Evolutionary conservation across 2,797 vertebrate genomes (phyloP).

Genomic region (Spatula clypeata): DNA sequence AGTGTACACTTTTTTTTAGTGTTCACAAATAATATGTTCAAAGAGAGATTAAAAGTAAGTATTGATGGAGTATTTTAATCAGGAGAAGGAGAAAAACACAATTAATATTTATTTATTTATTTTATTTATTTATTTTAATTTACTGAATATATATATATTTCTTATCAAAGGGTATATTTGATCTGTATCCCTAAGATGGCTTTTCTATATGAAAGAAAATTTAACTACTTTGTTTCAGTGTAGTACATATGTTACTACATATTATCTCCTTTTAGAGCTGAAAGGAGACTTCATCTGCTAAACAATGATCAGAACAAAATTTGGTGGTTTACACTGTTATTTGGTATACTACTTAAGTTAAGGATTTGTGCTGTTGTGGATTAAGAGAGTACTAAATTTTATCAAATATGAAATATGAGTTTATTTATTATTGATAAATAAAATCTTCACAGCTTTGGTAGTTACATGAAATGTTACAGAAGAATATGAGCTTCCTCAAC

Average conservation of each 20-base stretch:
- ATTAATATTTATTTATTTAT: neutral
- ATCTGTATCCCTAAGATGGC: neutral
- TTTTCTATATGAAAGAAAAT: neutral
- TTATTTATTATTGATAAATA: neutral
- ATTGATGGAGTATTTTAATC: conserved; percentile 18
- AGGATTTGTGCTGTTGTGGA: neutral
- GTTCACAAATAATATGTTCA: conserved; percentile 35
- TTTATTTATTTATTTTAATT: neutral
- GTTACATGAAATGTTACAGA: neutral
- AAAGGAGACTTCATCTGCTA: neutral
- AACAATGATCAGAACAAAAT: neutral
- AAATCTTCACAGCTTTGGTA: neutral
- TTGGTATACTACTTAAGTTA: neutral
- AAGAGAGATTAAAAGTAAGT: conserved; percentile 27
- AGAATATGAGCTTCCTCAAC: neutral
- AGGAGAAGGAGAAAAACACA: neutral
- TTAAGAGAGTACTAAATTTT: neutral
- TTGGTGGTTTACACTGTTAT: neutral
- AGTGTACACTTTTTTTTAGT: neutral
- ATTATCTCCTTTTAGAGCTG: neutral
- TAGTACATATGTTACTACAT: neutral
- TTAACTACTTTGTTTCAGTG: neutral
- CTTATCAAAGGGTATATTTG: neutral
- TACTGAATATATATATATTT: too few species aligned
- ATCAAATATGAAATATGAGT: neutral